Percentiles rank a stretch among this genome's conserved stretches.
Conservation (phyloP, 2,113 vertebrate genomes). For the Brienomyrus brachyistius region DNA sequence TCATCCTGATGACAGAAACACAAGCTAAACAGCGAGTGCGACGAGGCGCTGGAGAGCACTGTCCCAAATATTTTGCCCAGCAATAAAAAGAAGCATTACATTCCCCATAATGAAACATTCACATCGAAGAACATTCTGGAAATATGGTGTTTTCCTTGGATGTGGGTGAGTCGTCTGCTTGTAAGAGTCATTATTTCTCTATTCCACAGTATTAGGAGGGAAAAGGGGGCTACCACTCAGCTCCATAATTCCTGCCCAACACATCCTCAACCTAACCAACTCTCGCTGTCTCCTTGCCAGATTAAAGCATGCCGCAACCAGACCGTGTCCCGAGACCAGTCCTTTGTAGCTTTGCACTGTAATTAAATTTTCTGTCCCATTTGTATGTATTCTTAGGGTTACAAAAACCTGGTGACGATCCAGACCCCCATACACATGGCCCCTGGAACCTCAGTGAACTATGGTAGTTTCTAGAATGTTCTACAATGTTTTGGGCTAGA, state of each 20-base stretch:
- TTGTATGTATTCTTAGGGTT: not conserved
- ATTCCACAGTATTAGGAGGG: not conserved
- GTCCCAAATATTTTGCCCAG: not conserved
- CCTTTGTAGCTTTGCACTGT: not conserved
- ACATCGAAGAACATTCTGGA: not conserved
- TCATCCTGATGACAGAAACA: not conserved
- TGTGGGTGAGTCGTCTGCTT: not conserved
- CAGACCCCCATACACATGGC: not conserved
- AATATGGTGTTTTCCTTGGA: not conserved
- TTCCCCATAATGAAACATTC: constrained; percentile 6
- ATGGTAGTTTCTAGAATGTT: not conserved
- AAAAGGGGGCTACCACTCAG: not conserved
- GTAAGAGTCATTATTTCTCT: not conserved
- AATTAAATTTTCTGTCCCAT: not conserved
- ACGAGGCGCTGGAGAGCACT: not conserved
- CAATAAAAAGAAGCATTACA: not conserved
- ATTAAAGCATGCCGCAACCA: not conserved
- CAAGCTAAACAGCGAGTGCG: not conserved
- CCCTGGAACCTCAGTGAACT: not conserved
- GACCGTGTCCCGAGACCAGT: not conserved
- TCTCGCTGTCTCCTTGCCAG: not conserved
- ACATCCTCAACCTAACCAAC: not conserved
- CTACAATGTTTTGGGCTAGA: not conserved
- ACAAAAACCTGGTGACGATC: not conserved
- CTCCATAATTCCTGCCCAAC: not conserved